These are phyloP conservation scores for Ischnura elegans DNA, from an alignment of 2,888 invertebrate genomes.

Conservation along the genomic window DNA sequence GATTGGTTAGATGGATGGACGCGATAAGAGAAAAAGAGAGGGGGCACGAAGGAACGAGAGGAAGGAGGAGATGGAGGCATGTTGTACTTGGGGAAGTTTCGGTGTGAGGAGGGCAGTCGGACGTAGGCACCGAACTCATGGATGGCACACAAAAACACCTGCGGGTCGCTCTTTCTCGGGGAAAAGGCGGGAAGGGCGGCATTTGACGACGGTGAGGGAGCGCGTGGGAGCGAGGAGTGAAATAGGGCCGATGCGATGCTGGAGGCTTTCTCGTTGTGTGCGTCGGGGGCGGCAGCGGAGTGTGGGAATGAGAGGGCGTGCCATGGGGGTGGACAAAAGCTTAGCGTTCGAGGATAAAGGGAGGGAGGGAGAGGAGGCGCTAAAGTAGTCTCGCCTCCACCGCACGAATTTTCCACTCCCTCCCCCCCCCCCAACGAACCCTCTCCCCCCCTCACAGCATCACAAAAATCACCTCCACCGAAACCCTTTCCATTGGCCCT, in stretches of 20 bases:
- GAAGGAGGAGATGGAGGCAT: not conserved
- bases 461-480: not conserved
- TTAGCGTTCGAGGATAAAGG: not conserved
- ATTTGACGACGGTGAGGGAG: not conserved
- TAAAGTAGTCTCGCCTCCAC: constrained; percentile 37
- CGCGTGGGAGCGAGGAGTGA: too few species aligned
- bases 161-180: not conserved
- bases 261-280: not conserved
- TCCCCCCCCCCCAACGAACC: not conserved
- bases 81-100: not conserved
- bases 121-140: not conserved
- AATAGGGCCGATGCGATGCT: not conserved
- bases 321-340: not conserved
- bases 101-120: not conserved
- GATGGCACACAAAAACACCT: constrained; percentile 16
- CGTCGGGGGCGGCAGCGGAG: not conserved
- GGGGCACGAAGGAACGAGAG: too few species aligned
- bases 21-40: not conserved
- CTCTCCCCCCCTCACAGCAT: not conserved
- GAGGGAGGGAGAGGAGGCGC: too few species aligned
- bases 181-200: not conserved
- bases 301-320: constrained; percentile 11
- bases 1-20: not conserved
- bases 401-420: not conserved
- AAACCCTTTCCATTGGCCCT: too few species aligned